phyloP scores from a whole-genome alignment of 2,888 invertebrate genomes.

The Leptopilina myrica region DNA sequence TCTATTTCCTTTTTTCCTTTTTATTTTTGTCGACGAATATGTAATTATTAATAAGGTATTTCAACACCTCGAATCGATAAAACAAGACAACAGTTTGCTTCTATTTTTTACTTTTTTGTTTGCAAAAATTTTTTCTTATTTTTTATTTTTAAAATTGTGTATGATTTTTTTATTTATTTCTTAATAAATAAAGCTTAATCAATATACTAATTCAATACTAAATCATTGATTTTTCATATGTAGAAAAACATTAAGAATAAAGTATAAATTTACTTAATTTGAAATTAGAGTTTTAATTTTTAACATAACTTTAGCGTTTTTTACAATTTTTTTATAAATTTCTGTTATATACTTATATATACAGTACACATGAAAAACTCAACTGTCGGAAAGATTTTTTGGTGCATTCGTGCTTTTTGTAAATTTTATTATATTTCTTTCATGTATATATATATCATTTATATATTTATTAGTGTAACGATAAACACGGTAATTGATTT shows the following conservation, averaged over 20 bases:
- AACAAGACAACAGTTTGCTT: slow-evolving; percentile 46
- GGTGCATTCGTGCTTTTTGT: slow-evolving; percentile 14
- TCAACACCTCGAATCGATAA: slow-evolving; percentile 52
- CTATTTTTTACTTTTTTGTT: neutral
- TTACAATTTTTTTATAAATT: no score
- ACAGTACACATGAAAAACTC: slow-evolving; percentile 18
- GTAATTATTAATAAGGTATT: slow-evolving; percentile 43
- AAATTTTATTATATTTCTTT: slow-evolving; percentile 15
- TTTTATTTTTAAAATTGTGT: neutral
- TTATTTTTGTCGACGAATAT: slow-evolving; percentile 46
- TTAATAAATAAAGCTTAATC: no score
- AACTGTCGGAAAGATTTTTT: slow-evolving; percentile 15
- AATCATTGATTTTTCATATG: no score
- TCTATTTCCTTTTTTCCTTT: neutral
- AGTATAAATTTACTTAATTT: no score
- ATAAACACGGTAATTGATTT: slow-evolving; percentile 36
- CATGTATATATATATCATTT: neutral
- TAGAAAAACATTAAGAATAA: no score
- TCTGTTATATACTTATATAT: neutral
- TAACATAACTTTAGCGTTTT: no score
- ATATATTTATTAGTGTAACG: slow-evolving; percentile 15
- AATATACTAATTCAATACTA: no score
- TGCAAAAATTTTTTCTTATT: neutral
- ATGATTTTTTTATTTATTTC: neutral
- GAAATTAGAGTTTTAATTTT: no score